Evolutionary conservation across 2,888 invertebrate genomes (phyloP).

Genomic region (Stenoptilia bipunctidactyla): DNA sequence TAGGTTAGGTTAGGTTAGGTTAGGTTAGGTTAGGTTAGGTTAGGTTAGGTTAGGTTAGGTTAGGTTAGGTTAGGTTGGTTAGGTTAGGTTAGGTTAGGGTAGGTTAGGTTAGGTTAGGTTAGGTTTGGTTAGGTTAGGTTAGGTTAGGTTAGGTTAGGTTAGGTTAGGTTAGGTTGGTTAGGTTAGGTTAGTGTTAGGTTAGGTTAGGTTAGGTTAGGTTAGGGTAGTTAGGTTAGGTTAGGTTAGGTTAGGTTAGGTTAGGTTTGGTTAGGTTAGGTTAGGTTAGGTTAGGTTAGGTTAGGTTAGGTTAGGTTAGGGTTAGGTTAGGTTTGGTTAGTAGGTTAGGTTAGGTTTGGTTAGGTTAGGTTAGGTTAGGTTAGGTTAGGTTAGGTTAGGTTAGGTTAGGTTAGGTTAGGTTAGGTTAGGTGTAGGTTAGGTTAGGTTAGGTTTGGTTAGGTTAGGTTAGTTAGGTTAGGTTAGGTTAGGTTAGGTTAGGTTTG

Average conservation of each 20-base stretch:
- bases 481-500: constrained; percentile 16
- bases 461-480: constrained; percentile 12
- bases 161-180: constrained; percentile 5
- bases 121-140: constrained; percentile 13
- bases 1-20: constrained; percentile 8
- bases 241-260: constrained; percentile 9
- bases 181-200: constrained; percentile 2
- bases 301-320: constrained; percentile 12
- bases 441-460: constrained; percentile 13
- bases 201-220: constrained; percentile 4
- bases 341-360: constrained; percentile 11
- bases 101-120: constrained; percentile 15
- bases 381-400: constrained; percentile 13
- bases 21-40: constrained; percentile 7
- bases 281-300: constrained; percentile 13
- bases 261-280: constrained; percentile 11
- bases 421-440: constrained; percentile 13
- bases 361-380: constrained; percentile 11
- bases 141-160: constrained; percentile 10
- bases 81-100: constrained; percentile 15
- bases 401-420: constrained; percentile 14
- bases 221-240: constrained; percentile 8
- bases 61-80: constrained; percentile 15
- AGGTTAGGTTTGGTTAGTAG: constrained; percentile 11
- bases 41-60: constrained; percentile 14